phyloP scores from a whole-genome alignment of 2,113 vertebrate genomes.

The Camarhynchus parvulus region DNA sequence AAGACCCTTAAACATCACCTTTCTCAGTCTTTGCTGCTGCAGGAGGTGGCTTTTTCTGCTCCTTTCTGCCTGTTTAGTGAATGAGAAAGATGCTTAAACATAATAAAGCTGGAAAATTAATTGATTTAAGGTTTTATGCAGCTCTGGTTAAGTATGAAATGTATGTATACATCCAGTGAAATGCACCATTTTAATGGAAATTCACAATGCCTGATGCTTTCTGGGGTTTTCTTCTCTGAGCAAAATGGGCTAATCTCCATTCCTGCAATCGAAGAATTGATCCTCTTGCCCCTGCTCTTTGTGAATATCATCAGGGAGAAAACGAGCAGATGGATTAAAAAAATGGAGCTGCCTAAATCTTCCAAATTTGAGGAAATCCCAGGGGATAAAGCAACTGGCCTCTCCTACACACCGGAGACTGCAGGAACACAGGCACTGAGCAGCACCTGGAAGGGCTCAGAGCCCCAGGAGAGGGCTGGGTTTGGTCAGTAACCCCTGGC shows the following conservation, averaged over 20 bases:
- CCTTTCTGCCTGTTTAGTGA: conserved; percentile 78
- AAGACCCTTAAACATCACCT: conserved; percentile 73
- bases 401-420: not conserved
- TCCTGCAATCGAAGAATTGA: conserved; percentile 25
- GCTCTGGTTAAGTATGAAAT: not conserved
- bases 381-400: not conserved
- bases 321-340: conserved; percentile 5
- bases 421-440: fast-evolving
- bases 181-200: conserved; percentile 5
- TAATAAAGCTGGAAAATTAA: conserved; percentile 29
- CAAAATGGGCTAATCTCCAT: conserved; percentile 9
- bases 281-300: conserved; percentile 39
- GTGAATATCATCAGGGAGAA: conserved; percentile 1
- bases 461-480: not conserved
- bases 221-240: conserved; percentile 18
- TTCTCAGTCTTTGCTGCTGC: conserved; percentile 78
- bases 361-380: not conserved
- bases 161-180: not conserved
- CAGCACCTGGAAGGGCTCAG: not conserved
- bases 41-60: conserved; percentile 80
- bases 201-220: conserved; percentile 14
- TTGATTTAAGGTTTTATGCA: not conserved
- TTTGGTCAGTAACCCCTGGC: fast-evolving
- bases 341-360: not conserved
- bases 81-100: conserved; percentile 67